These are phyloP conservation scores for Charanyca ferruginea DNA, from an alignment of 2,888 invertebrate genomes.

Conservation along the genomic window DNA sequence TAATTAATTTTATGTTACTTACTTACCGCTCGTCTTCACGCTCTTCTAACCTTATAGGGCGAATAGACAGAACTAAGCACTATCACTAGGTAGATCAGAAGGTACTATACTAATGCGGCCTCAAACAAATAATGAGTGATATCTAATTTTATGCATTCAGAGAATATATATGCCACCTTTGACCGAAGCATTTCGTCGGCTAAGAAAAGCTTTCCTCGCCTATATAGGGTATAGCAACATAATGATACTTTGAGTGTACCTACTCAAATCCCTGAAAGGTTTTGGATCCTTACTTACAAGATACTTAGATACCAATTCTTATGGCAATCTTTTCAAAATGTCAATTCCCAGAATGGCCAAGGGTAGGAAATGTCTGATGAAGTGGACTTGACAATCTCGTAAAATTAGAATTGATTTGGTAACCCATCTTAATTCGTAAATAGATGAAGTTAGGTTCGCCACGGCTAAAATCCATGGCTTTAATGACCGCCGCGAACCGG, in stretches of 20 bases:
- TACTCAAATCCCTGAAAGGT: background rate
- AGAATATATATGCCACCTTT: background rate
- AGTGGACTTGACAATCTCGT: background rate
- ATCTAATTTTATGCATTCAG: background rate
- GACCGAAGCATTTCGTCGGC: background rate
- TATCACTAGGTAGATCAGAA: slow-evolving; percentile 10
- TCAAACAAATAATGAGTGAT: background rate
- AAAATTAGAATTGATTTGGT: slow-evolving; percentile 42
- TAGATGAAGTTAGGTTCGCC: slow-evolving; percentile 31
- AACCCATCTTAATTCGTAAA: slow-evolving; percentile 36
- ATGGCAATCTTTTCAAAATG: background rate
- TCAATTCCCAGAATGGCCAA: background rate
- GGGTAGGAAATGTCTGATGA: too few relatives aligned
- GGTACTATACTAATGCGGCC: background rate
- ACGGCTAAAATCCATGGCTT: slow-evolving; percentile 43
- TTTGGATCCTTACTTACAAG: background rate
- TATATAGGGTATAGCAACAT: background rate
- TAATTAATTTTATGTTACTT: slow-evolving; percentile 56
- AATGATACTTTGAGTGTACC: background rate
- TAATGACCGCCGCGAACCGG: slow-evolving; percentile 37
- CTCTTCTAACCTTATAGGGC: slow-evolving; percentile 37
- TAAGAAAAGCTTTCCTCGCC: background rate
- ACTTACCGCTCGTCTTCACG: slow-evolving; percentile 44
- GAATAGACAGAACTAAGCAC: slow-evolving; percentile 14
- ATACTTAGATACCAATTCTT: background rate